Evolutionary conservation across 23 tunicate species (phyloP), one percentile per base, ranked within the genome.

Genomic region (Clavelina lepadiformis): DNA sequence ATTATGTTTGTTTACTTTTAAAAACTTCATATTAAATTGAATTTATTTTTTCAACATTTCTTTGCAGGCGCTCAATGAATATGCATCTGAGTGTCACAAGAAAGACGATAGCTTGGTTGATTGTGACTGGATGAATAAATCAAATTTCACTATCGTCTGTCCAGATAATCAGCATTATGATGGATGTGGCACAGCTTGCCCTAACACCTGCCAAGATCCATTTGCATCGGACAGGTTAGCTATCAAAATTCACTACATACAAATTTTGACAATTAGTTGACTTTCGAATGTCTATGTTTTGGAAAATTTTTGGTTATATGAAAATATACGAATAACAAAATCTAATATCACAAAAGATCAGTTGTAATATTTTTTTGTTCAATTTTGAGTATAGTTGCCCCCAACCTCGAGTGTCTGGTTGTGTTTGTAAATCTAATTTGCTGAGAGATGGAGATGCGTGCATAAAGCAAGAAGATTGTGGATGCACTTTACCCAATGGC

Each of bases 141-240:
- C 46, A n/a, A 65, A 41, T 0, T 35, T 65, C 8, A 36, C 51
- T 1, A 20, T 53, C 15, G 37, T n/a, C 24, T 76, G 82, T 51
- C 71, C 59, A 5, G 46, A 32, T 22, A 76, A 76, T 64, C 53
- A 64, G 36, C 33, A 51, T 18, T 76, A 28, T 76, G 73, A 64
- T 25, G 82, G 70, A 11, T 65, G 73, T 24, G 73, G 73, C 4
- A 24, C 82, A 5, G 63, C 63, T 6, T 76, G 82, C 37, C 82
- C 53, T 18, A 60, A 65, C 35, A 76, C 82, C 28, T 76, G 82
- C 64, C 82, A 76, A 29, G 50, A 76, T 6, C 73, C 73, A 5
- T 65, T 51, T 52, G 73, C 73, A 31, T 46, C 73, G 8, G 82
- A 52, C 38, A 69, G 59, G 82, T 74, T 28, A 21, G 71, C 62